Evolutionary conservation across 2,797 vertebrate species (phyloP), one percentile per base, ranked within the genome.

Genomic region (Tangara arthus): DNA sequence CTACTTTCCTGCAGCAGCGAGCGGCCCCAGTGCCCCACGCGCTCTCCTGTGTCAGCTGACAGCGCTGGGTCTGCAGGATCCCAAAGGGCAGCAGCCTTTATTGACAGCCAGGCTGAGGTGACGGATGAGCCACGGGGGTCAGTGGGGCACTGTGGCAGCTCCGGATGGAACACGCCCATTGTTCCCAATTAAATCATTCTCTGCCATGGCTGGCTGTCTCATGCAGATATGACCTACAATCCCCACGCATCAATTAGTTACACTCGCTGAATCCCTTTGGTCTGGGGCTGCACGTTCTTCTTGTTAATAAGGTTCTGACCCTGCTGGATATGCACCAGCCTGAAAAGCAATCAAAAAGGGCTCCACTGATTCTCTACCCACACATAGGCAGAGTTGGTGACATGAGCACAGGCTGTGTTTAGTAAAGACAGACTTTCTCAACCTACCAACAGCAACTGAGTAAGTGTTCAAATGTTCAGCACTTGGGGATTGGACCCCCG

Each of bases 131-230:
- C 6, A 15, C 22, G 6, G 35, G 59, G 95, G 95, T 95, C 12
- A 96, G 69, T 94, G 93, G 96, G 96, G 93, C 97, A 96, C 91
- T 61, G 85, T 82, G 91, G 92, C 96, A 94, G 89, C 81, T 27
- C 22, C 1, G 6, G 85, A 64, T 3, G 87, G 78, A 93, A 80
- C 55, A 6, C 0, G 27, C 72, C 4, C 18, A 49, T 13, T 63
- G 82, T 34, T 78, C 11, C 9, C 0, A 87, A 64, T 86, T 52
- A 78, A 96, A 90, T 55, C 83, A 30, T 18, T 66, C 93, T 80
- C 83, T 86, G 86, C 7, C 77, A 18, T 24, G 8, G 9, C 68
- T 3, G 47, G 1, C 47, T 12, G 60, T 16, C 79, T 81, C 57
- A 1, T 19, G 68, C 73, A 77, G 72, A 78, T 47, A 19, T 37